A percentile compares a stretch with the other conserved stretches of the same genome.
Conservation (phyloP, 2,888 invertebrate genomes). For the Tachina fera region DNA sequence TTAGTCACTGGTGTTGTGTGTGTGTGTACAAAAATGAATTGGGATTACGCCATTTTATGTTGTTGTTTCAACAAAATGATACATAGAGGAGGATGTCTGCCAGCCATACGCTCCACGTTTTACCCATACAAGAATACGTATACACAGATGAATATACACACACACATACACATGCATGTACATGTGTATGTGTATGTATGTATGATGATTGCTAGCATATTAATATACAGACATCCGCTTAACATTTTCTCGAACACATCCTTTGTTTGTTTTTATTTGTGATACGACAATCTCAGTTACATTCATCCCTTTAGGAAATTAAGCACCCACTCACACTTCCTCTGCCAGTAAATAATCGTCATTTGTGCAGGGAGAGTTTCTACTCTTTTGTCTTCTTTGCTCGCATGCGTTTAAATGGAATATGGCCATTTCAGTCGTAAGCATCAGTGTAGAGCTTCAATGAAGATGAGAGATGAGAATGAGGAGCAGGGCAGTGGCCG, state of each 20-base stretch:
- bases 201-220: constrained; percentile 16
- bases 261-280: constrained; percentile 72
- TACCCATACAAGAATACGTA: neutral
- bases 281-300: constrained; percentile 69
- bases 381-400: constrained; percentile 16
- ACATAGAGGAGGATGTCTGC: constrained; percentile 58
- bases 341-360: neutral
- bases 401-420: neutral
- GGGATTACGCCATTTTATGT: constrained; percentile 71
- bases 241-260: constrained; percentile 71
- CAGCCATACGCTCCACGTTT: constrained; percentile 54
- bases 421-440: constrained; percentile 28
- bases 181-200: constrained; percentile 4
- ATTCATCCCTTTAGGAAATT: constrained; percentile 72
- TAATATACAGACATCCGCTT: constrained; percentile 64
- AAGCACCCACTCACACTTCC: constrained; percentile 70
- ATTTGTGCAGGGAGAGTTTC: neutral
- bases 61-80: constrained; percentile 70
- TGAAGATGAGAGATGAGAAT: constrained; percentile 17
- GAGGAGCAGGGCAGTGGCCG: constrained; percentile 66
- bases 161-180: constrained; percentile 21
- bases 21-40: constrained; percentile 65
- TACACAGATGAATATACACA: constrained; percentile 30
- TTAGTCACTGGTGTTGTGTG: constrained; percentile 34
- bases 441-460: neutral